Base-by-base conservation (phyloP, 1,140 invertebrate species). In the Parasteatoda tepidariorum region DNA sequence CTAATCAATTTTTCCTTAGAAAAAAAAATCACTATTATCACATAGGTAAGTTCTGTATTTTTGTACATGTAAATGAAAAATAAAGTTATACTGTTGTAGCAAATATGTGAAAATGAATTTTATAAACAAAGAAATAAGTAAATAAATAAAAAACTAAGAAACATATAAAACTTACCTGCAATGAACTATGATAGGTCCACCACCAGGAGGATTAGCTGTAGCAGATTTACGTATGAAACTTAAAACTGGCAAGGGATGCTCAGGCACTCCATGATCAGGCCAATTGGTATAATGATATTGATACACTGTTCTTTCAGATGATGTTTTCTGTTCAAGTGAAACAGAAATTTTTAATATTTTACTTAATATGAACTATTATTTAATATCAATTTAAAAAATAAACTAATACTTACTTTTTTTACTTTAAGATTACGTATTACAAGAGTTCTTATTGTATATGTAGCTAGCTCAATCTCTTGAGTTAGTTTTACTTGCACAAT, bases 231-330 rank as follows among this genome's bases (percentile, higher is more conserved):
- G 93, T 31, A 98, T 95, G 90, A 98, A 98, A 87, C 95, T 95
- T 74, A 99, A 89, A 74, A 98, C 96, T 22, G 97, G 96, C 54
- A 99, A 91, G 11, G 97, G 97, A 91, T 98, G 97, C 87, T 97
- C 95, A 4, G 97, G 97, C 11, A 97, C 96, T 31, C 87, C 97
- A 89, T 98, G 97, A 91, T 99, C 97, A 3, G 97, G 97, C 98
- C 96, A 97, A 87, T 96, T 96, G n/a, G 97, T 98, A 88, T 99
- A 99, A 89, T 99, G 97, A 89, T 98, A 98, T 88, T 99, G 97
- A 88, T 95, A 93, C n/a, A 97, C 93, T n/a, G 93, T 92, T 85
- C 95, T 92, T 87, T 97, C 96, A 0, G 91, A 89, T 86, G 92
- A 90, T 61, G 92, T 91, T 85, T 94, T 94, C 90, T 94, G 73